Percentiles rank a stretch among this genome's conserved stretches.
These are phyloP conservation scores for Melanotaenia boesemani DNA, from an alignment of 2,797 vertebrate species.

Conservation along the genomic window DNA sequence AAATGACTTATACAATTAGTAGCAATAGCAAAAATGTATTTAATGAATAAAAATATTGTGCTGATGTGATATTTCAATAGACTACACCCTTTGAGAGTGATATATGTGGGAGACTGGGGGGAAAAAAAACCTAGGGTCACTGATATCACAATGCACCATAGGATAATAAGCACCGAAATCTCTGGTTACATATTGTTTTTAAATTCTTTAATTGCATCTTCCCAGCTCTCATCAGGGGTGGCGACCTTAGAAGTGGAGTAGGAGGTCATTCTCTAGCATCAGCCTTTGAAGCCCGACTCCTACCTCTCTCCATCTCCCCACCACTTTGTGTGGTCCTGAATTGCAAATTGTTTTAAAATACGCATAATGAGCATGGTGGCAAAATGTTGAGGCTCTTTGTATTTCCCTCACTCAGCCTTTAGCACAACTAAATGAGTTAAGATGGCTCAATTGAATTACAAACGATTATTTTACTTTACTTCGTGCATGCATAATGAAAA, in stretches of 20 bases:
- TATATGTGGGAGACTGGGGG: conserved; percentile 10
- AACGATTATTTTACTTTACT: conserved; percentile 86
- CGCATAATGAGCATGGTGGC: conserved; percentile 92
- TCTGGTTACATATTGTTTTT: conserved; percentile 81
- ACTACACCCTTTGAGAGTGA: conserved; percentile 52
- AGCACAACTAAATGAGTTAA: conserved; percentile 93
- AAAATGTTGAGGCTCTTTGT: conserved; percentile 89
- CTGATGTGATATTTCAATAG: conserved; percentile 67
- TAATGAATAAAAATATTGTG: conserved; percentile 41
- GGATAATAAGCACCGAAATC: conserved; percentile 77
- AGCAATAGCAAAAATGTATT: conserved; percentile 34
- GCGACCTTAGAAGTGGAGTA: conserved; percentile 82
- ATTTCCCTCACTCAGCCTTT: conserved; percentile 91
- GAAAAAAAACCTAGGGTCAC: conserved; percentile 62
- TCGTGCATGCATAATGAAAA: conserved; percentile 76
- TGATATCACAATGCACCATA: conserved; percentile 60
- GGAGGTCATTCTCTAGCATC: conserved; percentile 79
- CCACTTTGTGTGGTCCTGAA: conserved; percentile 90
- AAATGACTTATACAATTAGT: conserved; percentile 69
- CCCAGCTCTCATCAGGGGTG: conserved; percentile 80
- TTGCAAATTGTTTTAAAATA: conserved; percentile 93
- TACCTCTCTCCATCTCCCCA: conserved; percentile 73
- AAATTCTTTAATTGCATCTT: conserved; percentile 86
- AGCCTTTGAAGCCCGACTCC: conserved; percentile 80
- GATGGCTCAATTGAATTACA: conserved; percentile 94